A percentile compares a stretch with the other conserved stretches of the same genome.
These are phyloP conservation scores for Clistopyga incitator DNA, from an alignment of 2,888 invertebrate genomes.

Conservation along the genomic window DNA sequence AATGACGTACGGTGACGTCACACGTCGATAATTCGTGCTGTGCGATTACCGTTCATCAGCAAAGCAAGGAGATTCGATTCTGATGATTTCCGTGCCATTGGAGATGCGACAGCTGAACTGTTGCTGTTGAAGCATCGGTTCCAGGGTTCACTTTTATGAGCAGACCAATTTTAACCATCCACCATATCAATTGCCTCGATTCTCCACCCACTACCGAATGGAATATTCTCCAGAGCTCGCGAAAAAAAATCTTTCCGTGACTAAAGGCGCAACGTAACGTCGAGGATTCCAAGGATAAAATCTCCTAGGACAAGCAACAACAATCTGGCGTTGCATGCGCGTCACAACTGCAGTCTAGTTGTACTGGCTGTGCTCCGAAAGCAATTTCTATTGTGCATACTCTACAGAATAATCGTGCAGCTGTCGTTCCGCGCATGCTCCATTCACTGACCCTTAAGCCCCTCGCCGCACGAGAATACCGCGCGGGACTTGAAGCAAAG, in stretches of 20 bases:
- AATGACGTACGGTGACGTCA: constrained; percentile 21
- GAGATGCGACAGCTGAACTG: constrained; percentile 68
- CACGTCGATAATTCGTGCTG: constrained; percentile 4
- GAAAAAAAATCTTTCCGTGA: not conserved
- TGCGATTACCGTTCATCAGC: constrained; percentile 67
- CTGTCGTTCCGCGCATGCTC: constrained; percentile 64
- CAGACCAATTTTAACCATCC: constrained; percentile 48
- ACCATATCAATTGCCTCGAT: constrained; percentile 58
- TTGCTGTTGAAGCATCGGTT: constrained; percentile 71
- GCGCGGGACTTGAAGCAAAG: constrained; percentile 49
- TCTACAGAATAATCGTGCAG: constrained; percentile 61
- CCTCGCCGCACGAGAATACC: not conserved
- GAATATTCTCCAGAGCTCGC: constrained; percentile 19
- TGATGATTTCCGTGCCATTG: constrained; percentile 69
- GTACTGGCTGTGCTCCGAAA: constrained; percentile 35
- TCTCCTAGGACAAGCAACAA: constrained; percentile 9
- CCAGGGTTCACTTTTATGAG: constrained; percentile 44
- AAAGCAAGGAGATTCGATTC: constrained; percentile 66
- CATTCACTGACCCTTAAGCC: constrained; percentile 6
- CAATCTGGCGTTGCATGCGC: constrained; percentile 45
- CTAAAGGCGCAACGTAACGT: not conserved
- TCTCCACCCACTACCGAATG: constrained; percentile 4
- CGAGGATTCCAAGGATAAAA: constrained; percentile 17
- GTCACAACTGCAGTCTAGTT: constrained; percentile 25
- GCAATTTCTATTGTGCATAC: constrained; percentile 30